Evolutionary conservation across 2,113 vertebrate genomes (phyloP), one percentile per base, ranked within the genome.

Genomic region (Porphyrio hochstetteri): DNA sequence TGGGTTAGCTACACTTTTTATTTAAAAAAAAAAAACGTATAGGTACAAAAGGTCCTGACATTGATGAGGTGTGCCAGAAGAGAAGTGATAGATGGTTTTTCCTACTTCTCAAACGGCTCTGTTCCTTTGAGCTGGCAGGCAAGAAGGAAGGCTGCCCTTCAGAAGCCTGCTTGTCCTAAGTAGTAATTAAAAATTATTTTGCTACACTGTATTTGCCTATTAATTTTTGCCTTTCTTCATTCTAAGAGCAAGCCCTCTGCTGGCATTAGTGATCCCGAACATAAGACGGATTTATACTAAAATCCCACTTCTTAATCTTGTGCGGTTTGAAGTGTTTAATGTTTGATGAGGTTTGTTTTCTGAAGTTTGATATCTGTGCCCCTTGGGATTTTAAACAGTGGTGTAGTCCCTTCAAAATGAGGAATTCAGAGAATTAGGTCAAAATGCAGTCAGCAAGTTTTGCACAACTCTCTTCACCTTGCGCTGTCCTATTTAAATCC

Each of bases 261-360:
- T 91, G 61, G 80, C 52, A 59, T 92, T 86, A 72, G 48, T 63
- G 87, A 94, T 80, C 83, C 60, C 67, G 71, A 92, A 92, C 57
- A 56, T 80, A 86, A 86, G 61, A 90, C 75, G 80, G 87, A 91
- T 91, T 94, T 96, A 86, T 74, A 81, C 27, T 27, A 50, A 89
- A 96, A 94, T 91, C 87, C 76, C 23, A 40, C 53, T 77, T 71
- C 70, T 75, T 94, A 88, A 95, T 91, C 92, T 91, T 82, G 20
- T 59, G 60, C 46, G 44, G 61, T 76, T 57, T 82, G 67, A 90
- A 91, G 53, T 25, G 25, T 90, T 90, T 67, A 79, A 80, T 0
- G 6, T 80, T 93, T 89, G 76, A 85, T 82, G 67, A 93, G 55
- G 76, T 88, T 91, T 92, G 87, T 92, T 95, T 96, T 83, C 81